Percentiles rank a stretch among this genome's conserved stretches.
phyloP scores from a whole-genome alignment of 2,888 invertebrate species.

The Lumbricus terrestris region DNA sequence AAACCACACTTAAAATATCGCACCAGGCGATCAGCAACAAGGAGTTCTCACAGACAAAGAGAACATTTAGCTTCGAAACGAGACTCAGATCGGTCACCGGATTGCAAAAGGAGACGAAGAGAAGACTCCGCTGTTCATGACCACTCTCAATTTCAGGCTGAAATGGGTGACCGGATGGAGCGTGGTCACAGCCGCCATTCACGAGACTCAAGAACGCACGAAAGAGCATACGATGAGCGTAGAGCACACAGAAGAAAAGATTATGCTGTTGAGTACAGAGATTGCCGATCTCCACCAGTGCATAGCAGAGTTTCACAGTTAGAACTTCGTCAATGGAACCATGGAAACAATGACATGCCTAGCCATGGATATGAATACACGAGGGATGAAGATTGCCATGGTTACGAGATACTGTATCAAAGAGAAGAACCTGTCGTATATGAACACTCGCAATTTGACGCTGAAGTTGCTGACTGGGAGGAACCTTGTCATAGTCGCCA shows the following conservation, averaged over 20 bases:
- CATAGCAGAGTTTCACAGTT: background rate
- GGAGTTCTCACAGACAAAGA: background rate
- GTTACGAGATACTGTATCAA: too few species aligned
- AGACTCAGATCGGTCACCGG: background rate
- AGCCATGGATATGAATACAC: background rate
- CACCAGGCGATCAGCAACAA: background rate
- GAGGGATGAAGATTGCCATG: too few species aligned
- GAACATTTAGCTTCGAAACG: background rate
- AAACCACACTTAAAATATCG: too few species aligned
- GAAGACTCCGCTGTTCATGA: background rate
- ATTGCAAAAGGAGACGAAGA: background rate
- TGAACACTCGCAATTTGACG: too few species aligned
- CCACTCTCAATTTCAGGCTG: background rate
- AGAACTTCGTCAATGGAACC: background rate
- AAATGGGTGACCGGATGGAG: background rate
- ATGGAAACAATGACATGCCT: background rate
- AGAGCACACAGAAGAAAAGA: background rate
- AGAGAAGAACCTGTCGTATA: too few species aligned
- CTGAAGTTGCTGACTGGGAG: too few species aligned
- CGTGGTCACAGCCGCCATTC: background rate
- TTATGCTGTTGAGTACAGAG: background rate
- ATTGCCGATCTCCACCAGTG: background rate
- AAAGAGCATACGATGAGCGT: background rate
- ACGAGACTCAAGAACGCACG: background rate
- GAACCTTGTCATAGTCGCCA: too few species aligned